Base-by-base conservation (phyloP, 2,888 invertebrate species). In the Strigamia maritima region DNA sequence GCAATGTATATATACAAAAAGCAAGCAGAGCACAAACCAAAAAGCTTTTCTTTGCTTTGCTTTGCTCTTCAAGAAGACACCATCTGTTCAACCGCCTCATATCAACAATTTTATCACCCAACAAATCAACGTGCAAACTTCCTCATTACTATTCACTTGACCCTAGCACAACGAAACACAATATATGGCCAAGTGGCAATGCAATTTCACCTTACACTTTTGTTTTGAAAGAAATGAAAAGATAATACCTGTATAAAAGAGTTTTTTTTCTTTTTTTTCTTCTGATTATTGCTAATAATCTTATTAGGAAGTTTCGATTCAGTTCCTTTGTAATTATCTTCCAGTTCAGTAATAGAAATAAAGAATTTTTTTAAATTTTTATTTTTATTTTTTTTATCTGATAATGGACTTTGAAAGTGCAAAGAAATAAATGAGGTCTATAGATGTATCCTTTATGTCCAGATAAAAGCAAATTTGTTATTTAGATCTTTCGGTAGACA, bases 41-140 rank as follows among this genome's bases (percentile, higher is more conserved):
- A 44, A 44, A 44, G 44, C 44, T 44, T 44, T 44, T 44, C 44
- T 44, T 44, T 44, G 0, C 35, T 35, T 35, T 35, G 35, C 35
- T 35, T 16, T 16, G 44, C 44, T 44, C 44, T 44, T 44, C 44
- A 16, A 44, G 44, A n/a, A 44, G 44, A 44, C 44, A n/a, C 54
- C 54, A 54, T 54, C 54, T 54, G 54, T 54, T 54, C 44, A 16
- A 3, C 44, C 35, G 35, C 44, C 44, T 44, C 44, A 44, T 44
- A 54, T 54, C 54, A 54, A 76, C 76, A 76, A 10, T 76, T 76
- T 76, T 38, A 76, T 76, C 76, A 76, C 76, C 76, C 14, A 76
- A 76, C 76, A 38, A 38, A 76, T 76, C 40, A 76, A 76, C 76
- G 35, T 31, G 38, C 38, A 76, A 76, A 38, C 35, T 54, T 54